Evolutionary conservation across 2,888 invertebrate genomes (phyloP).

Genomic region (Lasioglossum figueresi): DNA sequence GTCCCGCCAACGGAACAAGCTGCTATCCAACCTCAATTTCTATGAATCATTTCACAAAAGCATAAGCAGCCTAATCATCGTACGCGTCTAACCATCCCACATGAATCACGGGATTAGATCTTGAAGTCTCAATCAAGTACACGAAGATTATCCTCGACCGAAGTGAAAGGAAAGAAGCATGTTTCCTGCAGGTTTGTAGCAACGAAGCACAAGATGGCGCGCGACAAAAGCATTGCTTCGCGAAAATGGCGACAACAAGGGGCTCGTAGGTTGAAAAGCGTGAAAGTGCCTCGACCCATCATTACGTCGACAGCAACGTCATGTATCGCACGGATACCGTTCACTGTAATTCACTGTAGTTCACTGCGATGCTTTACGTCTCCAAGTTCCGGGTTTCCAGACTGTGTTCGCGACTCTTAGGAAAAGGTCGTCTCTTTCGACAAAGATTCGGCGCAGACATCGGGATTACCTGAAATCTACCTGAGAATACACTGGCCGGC

Average conservation of each 20-base stretch:
- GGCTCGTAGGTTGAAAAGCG: slow-evolving; percentile 1
- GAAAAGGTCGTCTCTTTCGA: slow-evolving; percentile 37
- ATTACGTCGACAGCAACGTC: slow-evolving; percentile 11
- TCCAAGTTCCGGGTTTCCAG: slow-evolving; percentile 29
- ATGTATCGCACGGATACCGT: neutral
- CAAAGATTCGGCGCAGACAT: slow-evolving; percentile 55
- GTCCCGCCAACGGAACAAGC: neutral
- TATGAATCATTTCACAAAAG: neutral
- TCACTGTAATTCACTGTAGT: neutral
- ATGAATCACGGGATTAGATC: neutral
- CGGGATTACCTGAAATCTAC: slow-evolving; percentile 78
- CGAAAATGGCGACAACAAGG: neutral
- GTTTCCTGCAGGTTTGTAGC: neutral
- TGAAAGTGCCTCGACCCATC: slow-evolving; percentile 8
- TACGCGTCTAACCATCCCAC: neutral
- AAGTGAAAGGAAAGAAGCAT: neutral
- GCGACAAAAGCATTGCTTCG: neutral
- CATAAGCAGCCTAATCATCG: neutral
- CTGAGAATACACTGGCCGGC: slow-evolving; percentile 74
- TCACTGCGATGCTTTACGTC: neutral
- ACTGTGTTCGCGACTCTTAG: slow-evolving; percentile 55
- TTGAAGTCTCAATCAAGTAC: neutral
- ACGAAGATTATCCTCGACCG: neutral
- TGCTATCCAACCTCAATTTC: neutral
- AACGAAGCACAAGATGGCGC: neutral